Percentiles rank a stretch among this genome's conserved stretches.
Evolutionary conservation across 2,113 vertebrate genomes (phyloP).

Genomic region (Pelmatolapia mariae): DNA sequence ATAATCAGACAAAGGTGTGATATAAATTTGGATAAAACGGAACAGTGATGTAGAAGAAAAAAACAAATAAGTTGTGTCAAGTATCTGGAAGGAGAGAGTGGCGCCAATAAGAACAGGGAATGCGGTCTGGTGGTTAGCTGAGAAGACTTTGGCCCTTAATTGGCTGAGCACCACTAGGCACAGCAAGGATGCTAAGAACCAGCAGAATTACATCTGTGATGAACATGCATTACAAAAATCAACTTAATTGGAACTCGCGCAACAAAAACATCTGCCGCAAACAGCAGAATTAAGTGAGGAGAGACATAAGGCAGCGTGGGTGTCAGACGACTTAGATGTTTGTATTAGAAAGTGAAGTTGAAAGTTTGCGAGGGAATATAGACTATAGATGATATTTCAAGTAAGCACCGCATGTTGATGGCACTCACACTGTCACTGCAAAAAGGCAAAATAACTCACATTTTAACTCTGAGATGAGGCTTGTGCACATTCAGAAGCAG

Average conservation of each 20-base stretch:
- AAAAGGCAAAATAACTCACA: background rate
- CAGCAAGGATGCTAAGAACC: background rate
- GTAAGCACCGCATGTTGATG: background rate
- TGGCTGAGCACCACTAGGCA: conserved; percentile 38
- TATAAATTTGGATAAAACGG: background rate
- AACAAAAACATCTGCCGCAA: background rate
- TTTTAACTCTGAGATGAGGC: no score
- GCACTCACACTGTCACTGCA: background rate
- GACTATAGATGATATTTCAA: background rate
- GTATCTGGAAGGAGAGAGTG: background rate
- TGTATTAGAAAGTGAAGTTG: background rate
- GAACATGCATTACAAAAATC: background rate
- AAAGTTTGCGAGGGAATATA: background rate
- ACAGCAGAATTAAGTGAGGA: background rate
- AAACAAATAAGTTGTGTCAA: background rate
- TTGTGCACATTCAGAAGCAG: background rate
- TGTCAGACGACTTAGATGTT: background rate
- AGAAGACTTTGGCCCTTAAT: conserved; percentile 38
- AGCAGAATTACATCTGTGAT: background rate
- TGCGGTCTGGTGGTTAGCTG: background rate
- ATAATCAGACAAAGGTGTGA: background rate
- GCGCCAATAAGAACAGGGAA: background rate
- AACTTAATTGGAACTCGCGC: background rate
- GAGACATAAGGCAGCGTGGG: background rate
- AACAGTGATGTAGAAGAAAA: background rate